phyloP scores from a whole-genome alignment of 2,113 vertebrate genomes.

The Nesoenas mayeri region DNA sequence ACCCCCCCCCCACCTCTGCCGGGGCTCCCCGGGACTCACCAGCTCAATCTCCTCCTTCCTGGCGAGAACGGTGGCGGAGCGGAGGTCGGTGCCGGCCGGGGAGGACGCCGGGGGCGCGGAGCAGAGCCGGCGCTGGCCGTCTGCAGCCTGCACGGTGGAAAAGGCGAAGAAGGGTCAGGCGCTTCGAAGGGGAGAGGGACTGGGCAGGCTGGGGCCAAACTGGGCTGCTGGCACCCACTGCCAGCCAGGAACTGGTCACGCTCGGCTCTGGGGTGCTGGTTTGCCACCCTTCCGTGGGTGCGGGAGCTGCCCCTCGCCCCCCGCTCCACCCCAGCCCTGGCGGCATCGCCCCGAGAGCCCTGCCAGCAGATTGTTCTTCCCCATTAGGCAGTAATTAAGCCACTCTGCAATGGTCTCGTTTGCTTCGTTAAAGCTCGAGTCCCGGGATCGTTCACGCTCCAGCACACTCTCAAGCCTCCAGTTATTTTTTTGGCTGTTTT shows the following conservation, averaged over 20 bases:
- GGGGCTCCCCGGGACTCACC: background rate
- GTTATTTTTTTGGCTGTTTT: background rate
- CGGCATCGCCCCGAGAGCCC: background rate
- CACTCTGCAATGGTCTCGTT: background rate
- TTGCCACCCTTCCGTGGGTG: accelerated
- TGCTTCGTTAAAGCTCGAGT: background rate
- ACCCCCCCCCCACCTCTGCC: accelerated
- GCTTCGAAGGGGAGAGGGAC: background rate
- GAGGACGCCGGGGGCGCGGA: accelerated
- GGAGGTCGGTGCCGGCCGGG: background rate
- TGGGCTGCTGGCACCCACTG: accelerated
- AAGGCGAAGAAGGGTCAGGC: accelerated
- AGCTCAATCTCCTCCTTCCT: constrained; percentile 57
- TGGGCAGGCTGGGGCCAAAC: background rate
- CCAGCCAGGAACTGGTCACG: background rate
- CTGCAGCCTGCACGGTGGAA: background rate
- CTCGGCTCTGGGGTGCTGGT: background rate
- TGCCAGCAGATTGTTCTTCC: background rate
- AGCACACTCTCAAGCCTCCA: background rate
- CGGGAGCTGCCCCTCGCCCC: background rate
- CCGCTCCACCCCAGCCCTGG: background rate
- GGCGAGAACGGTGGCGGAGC: constrained; percentile 9
- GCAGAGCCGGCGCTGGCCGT: accelerated
- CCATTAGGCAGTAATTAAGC: background rate
- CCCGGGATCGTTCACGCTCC: background rate